A percentile compares a stretch with the other conserved stretches of the same genome.
Evolutionary conservation across 2,797 vertebrate genomes (phyloP).

Genomic region (Cuculus canorus): DNA sequence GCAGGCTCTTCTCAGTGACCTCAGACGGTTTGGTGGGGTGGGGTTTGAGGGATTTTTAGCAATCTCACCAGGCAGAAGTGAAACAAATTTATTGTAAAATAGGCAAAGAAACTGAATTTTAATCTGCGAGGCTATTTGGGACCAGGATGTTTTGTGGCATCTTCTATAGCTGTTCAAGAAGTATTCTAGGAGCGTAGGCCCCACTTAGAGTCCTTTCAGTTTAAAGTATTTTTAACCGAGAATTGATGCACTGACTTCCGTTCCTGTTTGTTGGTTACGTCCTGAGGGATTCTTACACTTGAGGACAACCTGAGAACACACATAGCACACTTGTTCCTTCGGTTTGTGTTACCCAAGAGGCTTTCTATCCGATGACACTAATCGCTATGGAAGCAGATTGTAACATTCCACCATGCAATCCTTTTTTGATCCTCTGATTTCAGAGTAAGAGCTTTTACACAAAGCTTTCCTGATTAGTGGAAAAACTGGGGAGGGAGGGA

Average conservation of each 20-base stretch:
- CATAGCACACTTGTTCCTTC: slow-evolving; percentile 53
- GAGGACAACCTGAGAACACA: slow-evolving; percentile 38
- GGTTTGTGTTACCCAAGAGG: slow-evolving; percentile 60
- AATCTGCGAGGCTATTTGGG: slow-evolving; percentile 57
- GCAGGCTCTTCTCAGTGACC: slow-evolving; percentile 64
- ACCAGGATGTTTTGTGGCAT: slow-evolving; percentile 36
- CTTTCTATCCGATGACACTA: slow-evolving; percentile 53
- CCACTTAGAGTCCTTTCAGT: slow-evolving; percentile 2
- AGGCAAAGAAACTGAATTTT: slow-evolving; percentile 31
- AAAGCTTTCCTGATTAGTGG: slow-evolving; percentile 69
- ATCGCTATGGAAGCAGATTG: slow-evolving; percentile 68
- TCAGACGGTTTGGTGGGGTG: slow-evolving; percentile 20
- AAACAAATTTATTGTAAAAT: slow-evolving; percentile 36
- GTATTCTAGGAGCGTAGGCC: slow-evolving; percentile 15
- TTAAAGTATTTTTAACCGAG: slow-evolving; percentile 37
- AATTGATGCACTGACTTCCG: slow-evolving; percentile 58
- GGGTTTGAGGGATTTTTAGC: slow-evolving; percentile 51
- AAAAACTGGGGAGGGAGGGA: not conserved
- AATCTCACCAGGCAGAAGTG: slow-evolving; percentile 2
- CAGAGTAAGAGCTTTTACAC: slow-evolving; percentile 59
- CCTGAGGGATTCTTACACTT: slow-evolving; percentile 62
- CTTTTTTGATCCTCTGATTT: slow-evolving; percentile 67
- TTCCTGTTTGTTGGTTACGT: not conserved
- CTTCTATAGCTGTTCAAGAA: slow-evolving; percentile 39
- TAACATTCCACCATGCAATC: slow-evolving; percentile 61